Evolutionary conservation across 1,140 invertebrate genomes (phyloP).

Genomic region (Cydia fagiglandana): DNA sequence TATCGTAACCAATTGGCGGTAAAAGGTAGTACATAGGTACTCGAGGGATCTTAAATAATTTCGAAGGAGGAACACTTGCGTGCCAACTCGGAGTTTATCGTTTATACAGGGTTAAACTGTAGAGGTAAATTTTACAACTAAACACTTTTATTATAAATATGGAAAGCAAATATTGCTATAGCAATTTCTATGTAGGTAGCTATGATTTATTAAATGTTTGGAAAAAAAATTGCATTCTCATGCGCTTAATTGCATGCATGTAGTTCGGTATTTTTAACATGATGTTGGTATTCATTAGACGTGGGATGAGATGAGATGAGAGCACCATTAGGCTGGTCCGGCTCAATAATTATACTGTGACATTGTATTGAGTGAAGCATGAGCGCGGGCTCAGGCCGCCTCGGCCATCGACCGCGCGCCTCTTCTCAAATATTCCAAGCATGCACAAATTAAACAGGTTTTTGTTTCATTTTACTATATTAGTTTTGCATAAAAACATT

Average conservation of each 20-base stretch:
- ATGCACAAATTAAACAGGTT: conserved; percentile 78
- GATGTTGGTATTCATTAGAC: background rate
- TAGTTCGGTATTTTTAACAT: background rate
- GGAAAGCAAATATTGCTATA: too few species aligned
- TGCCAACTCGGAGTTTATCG: too few species aligned
- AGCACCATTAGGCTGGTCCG: conserved; percentile 17
- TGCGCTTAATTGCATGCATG: background rate
- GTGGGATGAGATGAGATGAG: conserved; percentile 22
- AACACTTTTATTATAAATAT: too few species aligned
- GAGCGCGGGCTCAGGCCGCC: conserved; percentile 39
- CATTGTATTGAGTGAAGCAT: conserved; percentile 37
- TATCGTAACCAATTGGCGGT: too few species aligned
- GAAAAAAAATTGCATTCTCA: background rate
- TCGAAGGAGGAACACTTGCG: too few species aligned
- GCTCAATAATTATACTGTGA: conserved; percentile 30
- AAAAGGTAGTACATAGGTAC: too few species aligned
- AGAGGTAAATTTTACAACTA: too few species aligned
- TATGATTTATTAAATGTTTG: background rate
- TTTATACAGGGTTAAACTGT: too few species aligned
- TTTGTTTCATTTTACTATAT: conserved; percentile 69
- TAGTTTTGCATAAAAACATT: conserved; percentile 69
- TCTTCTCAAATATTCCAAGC: conserved; percentile 74
- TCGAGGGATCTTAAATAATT: too few species aligned
- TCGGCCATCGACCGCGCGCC: conserved; percentile 69
- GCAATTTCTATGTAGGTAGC: too few species aligned